Conservation (phyloP, 2,888 invertebrate genomes). For the Perithous albicinctus region DNA sequence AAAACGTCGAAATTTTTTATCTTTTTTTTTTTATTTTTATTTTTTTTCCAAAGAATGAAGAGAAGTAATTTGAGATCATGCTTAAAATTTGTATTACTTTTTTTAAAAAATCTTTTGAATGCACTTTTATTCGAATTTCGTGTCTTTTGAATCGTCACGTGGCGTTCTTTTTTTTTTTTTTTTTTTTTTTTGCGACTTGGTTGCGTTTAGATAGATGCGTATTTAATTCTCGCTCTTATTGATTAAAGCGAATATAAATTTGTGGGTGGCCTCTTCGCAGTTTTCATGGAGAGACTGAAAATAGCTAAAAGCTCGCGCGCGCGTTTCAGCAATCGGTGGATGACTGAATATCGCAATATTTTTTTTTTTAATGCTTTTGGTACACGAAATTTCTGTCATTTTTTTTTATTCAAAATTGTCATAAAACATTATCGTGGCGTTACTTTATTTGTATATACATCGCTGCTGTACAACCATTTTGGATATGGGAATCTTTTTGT, state of each 20-base stretch:
- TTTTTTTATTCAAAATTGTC: too few species aligned
- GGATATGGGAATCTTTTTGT: conserved; percentile 25
- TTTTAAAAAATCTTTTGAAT: too few species aligned
- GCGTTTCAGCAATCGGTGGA: conserved; percentile 72
- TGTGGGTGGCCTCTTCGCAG: conserved; percentile 13
- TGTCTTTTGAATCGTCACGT: neutral
- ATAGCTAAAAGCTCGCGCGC: conserved; percentile 49
- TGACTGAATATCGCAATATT: conserved; percentile 57
- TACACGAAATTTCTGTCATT: too few species aligned
- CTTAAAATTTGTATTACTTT: too few species aligned
- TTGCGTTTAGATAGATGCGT: neutral
- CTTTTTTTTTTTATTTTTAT: too few species aligned
- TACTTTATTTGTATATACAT: conserved; percentile 14
- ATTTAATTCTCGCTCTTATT: neutral
- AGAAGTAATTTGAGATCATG: too few species aligned
- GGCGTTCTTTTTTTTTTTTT: too few species aligned
- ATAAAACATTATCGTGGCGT: neutral
- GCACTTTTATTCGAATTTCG: too few species aligned
- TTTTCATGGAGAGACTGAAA: conserved; percentile 31
- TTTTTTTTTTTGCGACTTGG: conserved; percentile 15
- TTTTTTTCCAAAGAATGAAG: too few species aligned
- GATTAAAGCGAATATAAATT: conserved; percentile 13
- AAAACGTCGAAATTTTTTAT: too few species aligned
- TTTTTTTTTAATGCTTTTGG: conserved; percentile 55
- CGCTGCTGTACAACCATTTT: conserved; percentile 12